Evolutionary conservation across 2,797 vertebrate species (phyloP).

Genomic region (Arrhamphus sclerolepis): DNA sequence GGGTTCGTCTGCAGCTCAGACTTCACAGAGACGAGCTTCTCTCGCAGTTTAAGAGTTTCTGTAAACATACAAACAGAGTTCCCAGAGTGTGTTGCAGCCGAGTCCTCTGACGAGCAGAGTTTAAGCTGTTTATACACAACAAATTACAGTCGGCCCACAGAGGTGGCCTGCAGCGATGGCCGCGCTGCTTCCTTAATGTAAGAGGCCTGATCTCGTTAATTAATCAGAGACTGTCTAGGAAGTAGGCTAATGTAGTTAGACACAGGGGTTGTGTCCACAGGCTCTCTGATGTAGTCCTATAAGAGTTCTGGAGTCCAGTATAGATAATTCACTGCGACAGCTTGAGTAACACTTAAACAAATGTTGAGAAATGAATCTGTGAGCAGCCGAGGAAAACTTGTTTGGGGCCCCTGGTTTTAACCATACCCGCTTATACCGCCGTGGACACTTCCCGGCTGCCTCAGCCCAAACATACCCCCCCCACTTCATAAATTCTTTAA

Average conservation of each 20-base stretch:
- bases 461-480: constrained; percentile 59
- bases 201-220: constrained; percentile 66
- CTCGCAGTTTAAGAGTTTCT: neutral
- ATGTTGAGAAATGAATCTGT: neutral
- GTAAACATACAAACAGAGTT: constrained; percentile 15
- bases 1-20: neutral
- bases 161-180: neutral
- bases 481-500: constrained; percentile 81
- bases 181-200: constrained; percentile 42
- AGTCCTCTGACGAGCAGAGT: constrained; percentile 23
- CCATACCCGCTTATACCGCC: constrained; percentile 5
- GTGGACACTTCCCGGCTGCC: constrained; percentile 29
- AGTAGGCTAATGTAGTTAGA: constrained; percentile 68
- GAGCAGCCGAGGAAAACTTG: neutral
- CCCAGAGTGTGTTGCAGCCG: constrained; percentile 22
- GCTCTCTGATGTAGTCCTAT: constrained; percentile 49
- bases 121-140: constrained; percentile 61
- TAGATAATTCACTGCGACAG: constrained; percentile 55
- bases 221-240: constrained; percentile 62
- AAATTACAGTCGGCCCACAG: constrained; percentile 33
- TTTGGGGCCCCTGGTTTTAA: too few relatives aligned
- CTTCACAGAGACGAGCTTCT: neutral
- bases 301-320: constrained; percentile 32
- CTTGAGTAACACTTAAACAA: neutral
- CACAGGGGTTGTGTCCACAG: constrained; percentile 42